phyloP scores from a whole-genome alignment of 2,113 vertebrate genomes.

The Phoxinus phoxinus region DNA sequence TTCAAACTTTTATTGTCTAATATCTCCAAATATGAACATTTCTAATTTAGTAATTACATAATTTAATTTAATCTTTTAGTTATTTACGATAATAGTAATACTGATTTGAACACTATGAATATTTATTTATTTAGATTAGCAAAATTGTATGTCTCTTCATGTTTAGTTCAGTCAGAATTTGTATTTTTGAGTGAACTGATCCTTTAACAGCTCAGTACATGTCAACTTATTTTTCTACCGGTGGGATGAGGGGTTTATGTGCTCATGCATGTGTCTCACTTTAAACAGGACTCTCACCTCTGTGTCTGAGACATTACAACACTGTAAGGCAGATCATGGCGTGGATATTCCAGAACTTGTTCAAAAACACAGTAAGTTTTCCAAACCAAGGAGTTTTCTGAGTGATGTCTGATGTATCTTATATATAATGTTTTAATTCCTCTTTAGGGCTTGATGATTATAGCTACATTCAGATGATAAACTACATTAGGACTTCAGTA shows the following conservation, averaged over 20 bases:
- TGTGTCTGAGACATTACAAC: slow-evolving; percentile 81
- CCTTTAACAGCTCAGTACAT: no score
- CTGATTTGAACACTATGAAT: neutral
- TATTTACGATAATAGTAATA: neutral
- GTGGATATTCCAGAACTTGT: slow-evolving; percentile 78
- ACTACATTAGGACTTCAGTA: slow-evolving; percentile 89
- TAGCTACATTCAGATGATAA: slow-evolving; percentile 93
- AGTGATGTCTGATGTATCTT: neutral
- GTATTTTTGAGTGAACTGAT: no score
- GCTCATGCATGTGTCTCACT: neutral
- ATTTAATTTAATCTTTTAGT: neutral
- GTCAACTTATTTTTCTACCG: neutral
- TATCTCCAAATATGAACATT: neutral
- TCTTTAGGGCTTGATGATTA: slow-evolving; percentile 90
- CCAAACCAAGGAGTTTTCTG: neutral
- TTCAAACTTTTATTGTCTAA: neutral
- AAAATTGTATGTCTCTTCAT: neutral
- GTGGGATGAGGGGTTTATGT: neutral
- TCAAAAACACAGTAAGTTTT: slow-evolving; percentile 80
- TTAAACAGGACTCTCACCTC: slow-evolving; percentile 77
- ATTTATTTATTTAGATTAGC: neutral
- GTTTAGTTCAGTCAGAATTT: no score
- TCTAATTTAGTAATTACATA: neutral
- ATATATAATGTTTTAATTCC: neutral
- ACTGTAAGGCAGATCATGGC: slow-evolving; percentile 84